A percentile compares a stretch with the other conserved stretches of the same genome.
These are phyloP conservation scores for Mechanitis mazaeus DNA, from an alignment of 2,888 invertebrate species.

Conservation along the genomic window DNA sequence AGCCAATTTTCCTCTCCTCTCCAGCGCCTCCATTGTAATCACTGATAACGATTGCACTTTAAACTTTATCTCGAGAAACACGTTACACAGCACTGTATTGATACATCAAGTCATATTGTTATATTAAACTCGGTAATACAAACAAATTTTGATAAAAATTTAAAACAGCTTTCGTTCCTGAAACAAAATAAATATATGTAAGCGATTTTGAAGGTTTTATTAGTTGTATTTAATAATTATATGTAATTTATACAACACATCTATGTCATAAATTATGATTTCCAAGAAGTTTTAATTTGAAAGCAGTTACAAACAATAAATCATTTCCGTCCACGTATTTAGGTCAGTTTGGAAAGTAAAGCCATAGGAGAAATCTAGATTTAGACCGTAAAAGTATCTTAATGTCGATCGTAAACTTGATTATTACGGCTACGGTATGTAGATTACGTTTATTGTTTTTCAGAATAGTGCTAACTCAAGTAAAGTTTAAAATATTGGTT, in stretches of 20 bases:
- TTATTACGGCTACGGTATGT: constrained; percentile 19
- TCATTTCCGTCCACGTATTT: constrained; percentile 37
- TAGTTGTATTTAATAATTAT: neutral
- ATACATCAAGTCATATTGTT: constrained; percentile 31
- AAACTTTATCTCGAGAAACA: constrained; percentile 16
- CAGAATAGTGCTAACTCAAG: neutral
- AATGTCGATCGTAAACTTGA: constrained; percentile 32
- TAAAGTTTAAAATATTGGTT: neutral
- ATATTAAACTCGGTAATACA: constrained; percentile 3
- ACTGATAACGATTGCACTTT: constrained; percentile 18
- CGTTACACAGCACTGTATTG: constrained; percentile 19
- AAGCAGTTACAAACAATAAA: constrained; percentile 31
- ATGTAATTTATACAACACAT: neutral
- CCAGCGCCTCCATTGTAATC: constrained; percentile 65
- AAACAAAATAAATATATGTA: neutral
- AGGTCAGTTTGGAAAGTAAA: constrained; percentile 42
- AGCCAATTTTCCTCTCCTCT: constrained; percentile 52
- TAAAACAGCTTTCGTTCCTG: neutral
- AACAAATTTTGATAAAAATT: neutral
- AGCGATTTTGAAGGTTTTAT: neutral
- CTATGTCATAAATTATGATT: constrained; percentile 18
- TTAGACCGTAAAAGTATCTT: constrained; percentile 39
- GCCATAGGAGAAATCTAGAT: constrained; percentile 41
- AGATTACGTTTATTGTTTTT: constrained; percentile 25
- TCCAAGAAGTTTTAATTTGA: constrained; percentile 31